Evolutionary conservation across 2,113 vertebrate genomes (phyloP).

Genomic region (Eudyptes chrysolophus): DNA sequence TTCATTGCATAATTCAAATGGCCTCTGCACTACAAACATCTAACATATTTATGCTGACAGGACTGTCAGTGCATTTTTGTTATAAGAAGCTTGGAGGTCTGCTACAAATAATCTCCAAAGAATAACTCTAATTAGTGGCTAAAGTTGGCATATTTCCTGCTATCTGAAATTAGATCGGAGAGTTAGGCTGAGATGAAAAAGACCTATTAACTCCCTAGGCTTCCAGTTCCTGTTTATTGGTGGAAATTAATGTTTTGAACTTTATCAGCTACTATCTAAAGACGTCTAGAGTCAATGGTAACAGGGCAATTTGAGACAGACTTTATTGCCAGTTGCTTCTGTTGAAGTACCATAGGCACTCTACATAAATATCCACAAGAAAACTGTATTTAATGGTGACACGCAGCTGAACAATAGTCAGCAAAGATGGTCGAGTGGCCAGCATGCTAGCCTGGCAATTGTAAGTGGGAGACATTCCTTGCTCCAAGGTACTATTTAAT

Average conservation of each 20-base stretch:
- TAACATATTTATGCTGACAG: conserved; percentile 35
- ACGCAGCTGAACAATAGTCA: not conserved
- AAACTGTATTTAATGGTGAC: not conserved
- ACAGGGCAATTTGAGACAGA: conserved; percentile 17
- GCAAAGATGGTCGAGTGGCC: not conserved
- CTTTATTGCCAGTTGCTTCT: conserved; percentile 4
- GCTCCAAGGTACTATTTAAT: not conserved
- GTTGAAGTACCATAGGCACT: not conserved
- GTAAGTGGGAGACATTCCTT: not conserved
- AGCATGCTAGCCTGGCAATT: not conserved
- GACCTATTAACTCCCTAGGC: conserved; percentile 68
- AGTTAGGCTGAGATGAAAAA: conserved; percentile 73
- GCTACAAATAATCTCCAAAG: conserved; percentile 75
- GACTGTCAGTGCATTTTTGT: conserved; percentile 56
- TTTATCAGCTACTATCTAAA: conserved; percentile 71
- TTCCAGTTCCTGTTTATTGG: conserved; percentile 69
- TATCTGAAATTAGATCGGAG: conserved; percentile 82
- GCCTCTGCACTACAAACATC: conserved; percentile 1
- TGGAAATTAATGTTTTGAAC: conserved; percentile 76
- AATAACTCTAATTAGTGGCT: conserved; percentile 74
- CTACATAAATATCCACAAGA: conserved; percentile 2
- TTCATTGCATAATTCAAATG: conserved; percentile 38
- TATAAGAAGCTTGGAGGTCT: conserved; percentile 69
- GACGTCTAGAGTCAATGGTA: conserved; percentile 61
- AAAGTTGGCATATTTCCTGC: conserved; percentile 75